These are phyloP conservation scores for Melinaea marsaeus DNA, from an alignment of 2,888 invertebrate genomes.

Conservation along the genomic window DNA sequence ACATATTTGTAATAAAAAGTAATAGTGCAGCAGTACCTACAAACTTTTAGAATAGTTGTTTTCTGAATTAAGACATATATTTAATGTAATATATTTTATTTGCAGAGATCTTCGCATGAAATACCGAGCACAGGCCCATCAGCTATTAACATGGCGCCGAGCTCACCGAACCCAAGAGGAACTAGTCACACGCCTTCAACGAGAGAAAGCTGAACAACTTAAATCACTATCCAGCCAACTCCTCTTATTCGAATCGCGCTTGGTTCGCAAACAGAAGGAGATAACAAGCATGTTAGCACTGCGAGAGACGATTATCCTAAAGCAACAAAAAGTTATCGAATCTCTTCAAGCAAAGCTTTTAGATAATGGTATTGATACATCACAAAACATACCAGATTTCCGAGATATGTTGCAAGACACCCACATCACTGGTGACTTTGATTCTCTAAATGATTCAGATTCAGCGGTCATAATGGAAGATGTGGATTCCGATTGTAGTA, in stretches of 20 bases:
- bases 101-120: constrained; percentile 86
- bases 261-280: constrained; percentile 91
- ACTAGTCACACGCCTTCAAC: constrained; percentile 84
- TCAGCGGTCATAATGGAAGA: constrained; percentile 93
- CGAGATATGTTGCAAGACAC: constrained; percentile 79
- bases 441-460: constrained; percentile 92
- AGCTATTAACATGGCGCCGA: constrained; percentile 89
- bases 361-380: constrained; percentile 86
- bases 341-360: constrained; percentile 84
- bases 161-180: constrained; percentile 89
- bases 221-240: constrained; percentile 89
- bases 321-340: constrained; percentile 89
- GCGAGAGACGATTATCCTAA: constrained; percentile 86
- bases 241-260: constrained; percentile 87
- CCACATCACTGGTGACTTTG: constrained; percentile 84
- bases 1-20: no score
- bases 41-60: no score
- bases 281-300: constrained; percentile 86
- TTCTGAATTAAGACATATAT: background rate
- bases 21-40: no score
- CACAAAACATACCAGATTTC: constrained; percentile 79
- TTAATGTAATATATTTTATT: constrained; percentile 28
- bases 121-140: constrained; percentile 88
- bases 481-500: constrained; percentile 82
- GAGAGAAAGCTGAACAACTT: constrained; percentile 89